phyloP scores from a whole-genome alignment of 2,797 vertebrate genomes.

The Eulemur coronatus region DNA sequence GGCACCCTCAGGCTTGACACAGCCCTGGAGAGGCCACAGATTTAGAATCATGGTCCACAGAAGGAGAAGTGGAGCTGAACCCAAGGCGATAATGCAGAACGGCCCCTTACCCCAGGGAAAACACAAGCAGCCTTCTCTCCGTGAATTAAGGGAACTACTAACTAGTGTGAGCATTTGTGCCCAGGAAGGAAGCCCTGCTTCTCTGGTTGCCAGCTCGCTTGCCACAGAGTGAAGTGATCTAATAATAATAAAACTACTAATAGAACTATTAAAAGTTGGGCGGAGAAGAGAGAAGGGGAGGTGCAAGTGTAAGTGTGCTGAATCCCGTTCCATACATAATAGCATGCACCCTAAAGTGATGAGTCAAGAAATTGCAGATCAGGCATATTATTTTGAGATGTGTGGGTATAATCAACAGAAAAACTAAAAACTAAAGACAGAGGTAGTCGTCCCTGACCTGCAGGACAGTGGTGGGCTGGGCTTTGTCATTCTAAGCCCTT shows the following conservation, averaged over 20 bases:
- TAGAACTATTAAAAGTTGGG: not conserved
- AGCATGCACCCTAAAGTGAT: not conserved
- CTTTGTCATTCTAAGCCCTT: not conserved
- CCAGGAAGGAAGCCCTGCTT: not conserved
- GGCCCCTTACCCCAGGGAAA: not conserved
- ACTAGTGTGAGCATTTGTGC: rapidly evolving
- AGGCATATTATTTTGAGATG: not conserved
- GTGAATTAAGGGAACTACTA: not conserved
- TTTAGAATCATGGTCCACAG: not conserved
- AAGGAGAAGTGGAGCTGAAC: not conserved
- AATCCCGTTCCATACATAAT: not conserved
- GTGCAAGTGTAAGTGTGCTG: no score
- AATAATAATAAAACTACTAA: not conserved
- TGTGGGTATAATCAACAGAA: not conserved
- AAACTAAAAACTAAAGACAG: not conserved
- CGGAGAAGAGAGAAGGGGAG: not conserved
- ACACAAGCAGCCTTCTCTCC: not conserved
- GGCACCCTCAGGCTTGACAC: no score
- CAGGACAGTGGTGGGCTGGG: not conserved
- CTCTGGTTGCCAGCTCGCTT: not conserved
- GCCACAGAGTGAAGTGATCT: not conserved
- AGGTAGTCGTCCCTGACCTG: not conserved
- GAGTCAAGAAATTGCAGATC: not conserved
- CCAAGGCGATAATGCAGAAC: rapidly evolving
- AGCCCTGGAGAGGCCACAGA: not conserved